Base-by-base conservation (phyloP, 2,888 invertebrate species). In the Nasonia oneida region DNA sequence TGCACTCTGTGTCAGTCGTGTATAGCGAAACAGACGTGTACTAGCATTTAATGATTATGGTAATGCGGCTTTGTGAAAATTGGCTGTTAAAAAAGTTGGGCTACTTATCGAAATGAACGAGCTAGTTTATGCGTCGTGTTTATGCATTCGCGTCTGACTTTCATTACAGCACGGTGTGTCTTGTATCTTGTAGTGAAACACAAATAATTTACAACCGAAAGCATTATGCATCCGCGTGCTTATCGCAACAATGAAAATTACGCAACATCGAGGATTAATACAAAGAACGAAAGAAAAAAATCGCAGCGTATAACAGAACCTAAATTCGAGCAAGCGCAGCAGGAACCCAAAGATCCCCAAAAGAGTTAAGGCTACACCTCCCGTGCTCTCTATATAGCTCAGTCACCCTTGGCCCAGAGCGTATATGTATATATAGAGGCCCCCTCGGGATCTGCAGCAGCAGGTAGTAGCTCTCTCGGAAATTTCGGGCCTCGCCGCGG, bases 381-480 rank as follows among this genome's bases (percentile, higher is more conserved):
- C 14, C 33, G 0, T 29, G 64, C 64, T 29, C 64, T 29, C 29
- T 23, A 12, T 64, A 23, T 64, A 23, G 23, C 64, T 64, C 64
- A 29, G 5, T 64, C 29, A 33, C 67, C 67, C 67, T 67, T 67
- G 67, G 67, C 67, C 67, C 33, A 67, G 12, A 67, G 67, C 33
- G 0, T 10, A 29, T 29, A 57, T 61, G 64, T 14, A 77, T 33
- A 57, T n/a, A 57, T 23, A 50, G 0, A 18, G 33, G 57, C 53
- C 47, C 18, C 74, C 74, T 47, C 61, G 29, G 37, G 74, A 70
- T 14, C 29, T 10, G 1, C 2, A 23, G 3, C 39, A 23, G 18
- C 70, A 76, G 81, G 81, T 67, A 83, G 37, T 23, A 23, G 50
- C 50, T 42, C 50, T 42, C 4, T 14, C 71, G 53, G 33, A 61